A percentile compares a stretch with the other conserved stretches of the same genome.
These are phyloP conservation scores for Cataglyphis albicans DNA, from an alignment of 2,888 invertebrate species.

Conservation along the genomic window DNA sequence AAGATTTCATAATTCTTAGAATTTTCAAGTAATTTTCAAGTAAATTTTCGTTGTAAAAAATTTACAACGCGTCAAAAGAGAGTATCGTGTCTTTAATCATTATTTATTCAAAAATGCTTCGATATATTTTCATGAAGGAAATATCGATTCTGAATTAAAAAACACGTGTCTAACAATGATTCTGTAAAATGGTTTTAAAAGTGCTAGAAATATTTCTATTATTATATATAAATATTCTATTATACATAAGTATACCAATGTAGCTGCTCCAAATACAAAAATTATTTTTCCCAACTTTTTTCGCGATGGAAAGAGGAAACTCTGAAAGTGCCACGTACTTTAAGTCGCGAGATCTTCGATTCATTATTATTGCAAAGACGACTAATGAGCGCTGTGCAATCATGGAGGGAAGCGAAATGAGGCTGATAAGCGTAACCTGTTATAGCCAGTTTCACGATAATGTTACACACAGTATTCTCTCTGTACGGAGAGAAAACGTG, in stretches of 20 bases:
- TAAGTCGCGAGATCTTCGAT: conserved; percentile 44
- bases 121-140: not conserved
- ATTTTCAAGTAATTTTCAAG: not conserved
- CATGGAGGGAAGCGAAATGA: conserved; percentile 65
- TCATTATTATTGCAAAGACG: conserved; percentile 47
- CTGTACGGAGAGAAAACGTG: conserved; percentile 35
- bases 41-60: not conserved
- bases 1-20: not conserved
- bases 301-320: not conserved
- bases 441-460: conserved; percentile 67
- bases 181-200: not conserved
- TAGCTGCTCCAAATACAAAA: not conserved
- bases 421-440: conserved; percentile 65
- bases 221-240: not conserved
- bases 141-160: not conserved
- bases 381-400: conserved; percentile 61
- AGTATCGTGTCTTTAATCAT: not conserved
- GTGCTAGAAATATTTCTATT: not conserved
- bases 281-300: conserved; percentile 14
- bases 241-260: not conserved
- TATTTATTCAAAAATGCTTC: not conserved
- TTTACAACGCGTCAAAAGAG: not conserved
- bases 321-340: conserved; percentile 30
- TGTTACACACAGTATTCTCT: conserved; percentile 49
- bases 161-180: not conserved